A percentile compares a stretch with the other conserved stretches of the same genome.
Evolutionary conservation across 2,797 vertebrate species (phyloP).

Genomic region (Crocodylus rhombifer): DNA sequence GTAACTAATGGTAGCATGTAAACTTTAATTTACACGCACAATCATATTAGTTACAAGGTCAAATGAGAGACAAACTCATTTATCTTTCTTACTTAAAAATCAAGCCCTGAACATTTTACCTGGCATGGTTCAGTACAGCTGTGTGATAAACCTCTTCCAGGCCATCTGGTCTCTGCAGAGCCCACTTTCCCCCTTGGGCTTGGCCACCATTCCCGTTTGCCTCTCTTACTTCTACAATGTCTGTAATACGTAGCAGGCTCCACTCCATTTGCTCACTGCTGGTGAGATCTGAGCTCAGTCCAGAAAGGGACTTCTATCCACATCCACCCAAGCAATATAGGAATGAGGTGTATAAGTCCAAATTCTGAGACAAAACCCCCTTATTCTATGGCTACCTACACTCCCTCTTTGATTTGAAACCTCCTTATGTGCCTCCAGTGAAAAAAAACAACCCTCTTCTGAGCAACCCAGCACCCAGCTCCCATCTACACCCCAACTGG

Average conservation of each 20-base stretch:
- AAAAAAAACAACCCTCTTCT: no score
- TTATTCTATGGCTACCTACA: no score
- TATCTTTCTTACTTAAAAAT: not conserved
- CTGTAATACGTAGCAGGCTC: not conserved
- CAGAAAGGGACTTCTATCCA: not conserved
- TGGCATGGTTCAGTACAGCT: not conserved
- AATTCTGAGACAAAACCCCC: no score
- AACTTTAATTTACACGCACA: not conserved
- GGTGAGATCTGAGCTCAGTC: not conserved
- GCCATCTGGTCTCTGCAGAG: not conserved
- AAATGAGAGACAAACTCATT: not conserved
- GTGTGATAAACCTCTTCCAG: not conserved
- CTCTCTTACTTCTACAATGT: not conserved
- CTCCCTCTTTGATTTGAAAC: no score
- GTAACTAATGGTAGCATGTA: slow-evolving; percentile 19
- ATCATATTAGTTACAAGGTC: slow-evolving; percentile 7
- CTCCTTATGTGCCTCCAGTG: no score
- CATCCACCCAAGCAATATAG: no score
- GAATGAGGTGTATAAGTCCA: no score
- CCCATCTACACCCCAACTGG: no score
- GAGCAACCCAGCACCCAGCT: no score
- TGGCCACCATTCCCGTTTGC: not conserved
- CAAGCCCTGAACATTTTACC: not conserved
- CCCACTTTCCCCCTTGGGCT: not conserved
- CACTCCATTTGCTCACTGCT: not conserved